Conservation (phyloP, 2,888 invertebrate genomes). For the Drosophila differens region DNA sequence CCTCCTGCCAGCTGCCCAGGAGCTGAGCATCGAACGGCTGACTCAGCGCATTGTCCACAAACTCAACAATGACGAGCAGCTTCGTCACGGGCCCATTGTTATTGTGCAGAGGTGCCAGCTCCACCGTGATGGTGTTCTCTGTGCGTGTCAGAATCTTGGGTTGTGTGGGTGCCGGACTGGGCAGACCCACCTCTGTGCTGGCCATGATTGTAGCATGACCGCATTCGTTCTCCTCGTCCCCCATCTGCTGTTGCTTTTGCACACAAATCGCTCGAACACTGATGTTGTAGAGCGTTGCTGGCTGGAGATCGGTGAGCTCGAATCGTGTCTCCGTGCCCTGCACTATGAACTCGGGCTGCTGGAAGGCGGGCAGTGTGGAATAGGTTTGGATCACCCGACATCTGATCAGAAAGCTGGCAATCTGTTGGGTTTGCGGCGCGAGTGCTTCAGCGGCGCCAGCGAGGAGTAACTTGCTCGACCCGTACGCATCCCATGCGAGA, state of each 20-base stretch:
- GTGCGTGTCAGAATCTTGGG: slow-evolving; percentile 89
- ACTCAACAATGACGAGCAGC: slow-evolving; percentile 90
- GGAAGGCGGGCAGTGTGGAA: slow-evolving; percentile 86
- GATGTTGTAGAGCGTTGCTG: slow-evolving; percentile 91
- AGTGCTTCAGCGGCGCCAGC: slow-evolving; percentile 56
- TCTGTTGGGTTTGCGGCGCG: slow-evolving; percentile 69
- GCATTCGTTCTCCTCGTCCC: slow-evolving; percentile 83
- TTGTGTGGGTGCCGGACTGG: slow-evolving; percentile 89
- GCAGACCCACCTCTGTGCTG: slow-evolving; percentile 90
- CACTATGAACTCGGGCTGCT: slow-evolving; percentile 87
- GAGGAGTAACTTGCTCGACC: slow-evolving; percentile 83
- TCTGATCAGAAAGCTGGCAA: slow-evolving; percentile 87
- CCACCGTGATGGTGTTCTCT: slow-evolving; percentile 88
- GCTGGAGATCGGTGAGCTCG: slow-evolving; percentile 88
- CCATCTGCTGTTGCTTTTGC: slow-evolving; percentile 1
- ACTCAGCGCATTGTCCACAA: slow-evolving; percentile 88
- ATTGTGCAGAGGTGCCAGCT: slow-evolving; percentile 89
- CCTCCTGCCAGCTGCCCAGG: slow-evolving; percentile 89
- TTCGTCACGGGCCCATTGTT: slow-evolving; percentile 92
- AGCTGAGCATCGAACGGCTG: slow-evolving; percentile 88
- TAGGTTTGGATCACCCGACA: slow-evolving; percentile 87
- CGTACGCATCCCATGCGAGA: slow-evolving; percentile 87
- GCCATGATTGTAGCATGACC: slow-evolving; percentile 87
- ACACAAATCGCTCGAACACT: slow-evolving; percentile 89
- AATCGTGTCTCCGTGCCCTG: slow-evolving; percentile 87